phyloP scores from a whole-genome alignment of 2,888 invertebrate species.

The Cabera pusaria region DNA sequence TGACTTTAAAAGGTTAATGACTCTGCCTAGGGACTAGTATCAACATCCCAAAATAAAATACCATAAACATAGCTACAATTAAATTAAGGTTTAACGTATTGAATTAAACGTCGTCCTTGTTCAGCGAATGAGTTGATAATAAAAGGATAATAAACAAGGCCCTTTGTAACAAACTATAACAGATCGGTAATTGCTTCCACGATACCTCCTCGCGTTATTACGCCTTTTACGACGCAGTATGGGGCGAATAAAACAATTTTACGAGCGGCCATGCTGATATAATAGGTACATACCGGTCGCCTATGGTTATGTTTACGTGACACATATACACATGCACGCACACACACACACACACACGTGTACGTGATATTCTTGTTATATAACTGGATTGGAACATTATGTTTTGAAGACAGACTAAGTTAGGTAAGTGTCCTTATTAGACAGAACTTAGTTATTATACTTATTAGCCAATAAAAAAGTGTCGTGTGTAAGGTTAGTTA shows the following conservation, averaged over 20 bases:
- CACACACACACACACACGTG: too few species aligned
- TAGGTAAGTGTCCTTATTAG: too few species aligned
- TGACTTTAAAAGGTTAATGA: constrained; percentile 18
- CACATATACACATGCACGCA: too few species aligned
- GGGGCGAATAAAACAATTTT: constrained; percentile 84
- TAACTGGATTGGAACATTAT: too few species aligned
- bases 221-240: constrained; percentile 83
- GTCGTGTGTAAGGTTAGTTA: too few species aligned
- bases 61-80: constrained; percentile 34
- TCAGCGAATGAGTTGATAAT: constrained; percentile 80
- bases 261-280: constrained; percentile 81
- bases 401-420: too few species aligned
- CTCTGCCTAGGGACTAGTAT: constrained; percentile 12
- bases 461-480: too few species aligned
- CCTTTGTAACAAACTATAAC: constrained; percentile 84
- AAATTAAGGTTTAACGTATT: constrained; percentile 47
- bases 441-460: too few species aligned
- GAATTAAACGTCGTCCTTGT: constrained; percentile 77
- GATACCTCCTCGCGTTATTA: constrained; percentile 83
- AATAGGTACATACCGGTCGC: constrained; percentile 56
- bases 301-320: constrained; percentile 34
- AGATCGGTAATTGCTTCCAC: constrained; percentile 83
- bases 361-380: too few species aligned
- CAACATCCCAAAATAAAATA: constrained; percentile 25
- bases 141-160: constrained; percentile 82